Evolutionary conservation across 1,140 invertebrate species (phyloP), one percentile per base, ranked within the genome.

Genomic region (Bombus breviceps): DNA sequence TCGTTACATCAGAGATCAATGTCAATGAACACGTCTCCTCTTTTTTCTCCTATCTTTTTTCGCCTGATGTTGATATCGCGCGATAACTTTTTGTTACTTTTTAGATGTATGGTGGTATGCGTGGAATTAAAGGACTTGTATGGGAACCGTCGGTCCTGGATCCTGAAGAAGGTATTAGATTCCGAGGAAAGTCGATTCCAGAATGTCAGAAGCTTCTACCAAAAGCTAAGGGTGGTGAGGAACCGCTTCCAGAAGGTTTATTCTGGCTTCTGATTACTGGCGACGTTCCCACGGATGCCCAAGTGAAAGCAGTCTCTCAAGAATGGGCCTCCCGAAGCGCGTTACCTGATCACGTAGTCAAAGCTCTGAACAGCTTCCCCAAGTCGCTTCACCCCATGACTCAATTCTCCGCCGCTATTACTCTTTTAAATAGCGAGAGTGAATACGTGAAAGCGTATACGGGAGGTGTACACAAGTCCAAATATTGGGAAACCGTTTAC

Each of bases 41-140:
- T 22, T 77, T 62, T 76, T 15, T 76, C 12, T 69, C 25, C 9
- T 10, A 28, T 10, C n/a, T 43, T 34, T 79, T 18, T 37, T 18
- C 34, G 13, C 25, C 25, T 57, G 6, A 53, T 18, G 18, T 39
- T 69, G 43, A 39, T 28, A 53, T 8, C 8, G 13, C 10, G 4
- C 0, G 32, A 69, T 59, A 28, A 77, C 18, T n/a, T 53, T 53
- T 47, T 0, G 1, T 47, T 62, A 43, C 66, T 25, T 64, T 79
- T n/a, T 25, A 98, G 98, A 98, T 99, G 96, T 99, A 99, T 95
- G 99, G 99, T 92, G 99, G 99, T 82, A 99, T 99, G 99, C 96
- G 99, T 92, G 98, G 98, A 37, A 99, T 99, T 94, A 98, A 98
- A 94, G 98, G 98, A 87, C 95, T 99, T 64, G 98, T 99, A 0